A percentile compares a stretch with the other conserved stretches of the same genome.
phyloP scores from a whole-genome alignment of 2,113 vertebrate species.

The Hypanus sabinus region DNA sequence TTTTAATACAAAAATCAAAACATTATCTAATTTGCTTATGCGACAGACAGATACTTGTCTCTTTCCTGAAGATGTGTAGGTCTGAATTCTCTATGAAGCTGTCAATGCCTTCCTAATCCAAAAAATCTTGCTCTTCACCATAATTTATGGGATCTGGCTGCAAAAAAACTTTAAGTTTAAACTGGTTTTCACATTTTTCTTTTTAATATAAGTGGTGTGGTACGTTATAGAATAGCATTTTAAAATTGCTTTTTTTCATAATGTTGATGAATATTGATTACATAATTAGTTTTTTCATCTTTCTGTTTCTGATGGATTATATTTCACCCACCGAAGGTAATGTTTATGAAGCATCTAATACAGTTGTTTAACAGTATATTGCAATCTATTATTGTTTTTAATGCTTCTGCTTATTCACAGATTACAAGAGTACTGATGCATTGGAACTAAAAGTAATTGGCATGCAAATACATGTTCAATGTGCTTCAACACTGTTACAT shows the following conservation, averaged over 20 bases:
- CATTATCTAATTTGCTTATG: background rate
- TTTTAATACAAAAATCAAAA: background rate
- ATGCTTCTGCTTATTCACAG: background rate
- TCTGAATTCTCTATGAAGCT: conserved; percentile 45
- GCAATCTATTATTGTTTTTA: background rate
- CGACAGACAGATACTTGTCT: background rate
- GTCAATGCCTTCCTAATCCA: conserved; percentile 44
- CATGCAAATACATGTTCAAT: background rate
- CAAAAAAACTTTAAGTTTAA: background rate
- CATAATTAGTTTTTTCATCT: background rate
- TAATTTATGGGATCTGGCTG: conserved; percentile 50
- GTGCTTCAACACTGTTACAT: background rate
- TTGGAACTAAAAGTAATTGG: background rate
- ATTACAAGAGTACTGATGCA: background rate
- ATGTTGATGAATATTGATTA: background rate
- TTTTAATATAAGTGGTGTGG: background rate
- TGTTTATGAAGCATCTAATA: background rate
- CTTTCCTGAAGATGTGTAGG: conserved; percentile 39
- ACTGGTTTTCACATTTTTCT: background rate
- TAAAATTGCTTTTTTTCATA: background rate
- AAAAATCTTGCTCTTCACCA: conserved; percentile 46
- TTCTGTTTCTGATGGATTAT: background rate
- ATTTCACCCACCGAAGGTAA: background rate
- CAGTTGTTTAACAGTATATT: background rate
- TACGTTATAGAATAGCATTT: background rate